These are phyloP conservation scores for Darevskia nairensis DNA, from an alignment of 2,797 vertebrate species.

Conservation along the genomic window DNA sequence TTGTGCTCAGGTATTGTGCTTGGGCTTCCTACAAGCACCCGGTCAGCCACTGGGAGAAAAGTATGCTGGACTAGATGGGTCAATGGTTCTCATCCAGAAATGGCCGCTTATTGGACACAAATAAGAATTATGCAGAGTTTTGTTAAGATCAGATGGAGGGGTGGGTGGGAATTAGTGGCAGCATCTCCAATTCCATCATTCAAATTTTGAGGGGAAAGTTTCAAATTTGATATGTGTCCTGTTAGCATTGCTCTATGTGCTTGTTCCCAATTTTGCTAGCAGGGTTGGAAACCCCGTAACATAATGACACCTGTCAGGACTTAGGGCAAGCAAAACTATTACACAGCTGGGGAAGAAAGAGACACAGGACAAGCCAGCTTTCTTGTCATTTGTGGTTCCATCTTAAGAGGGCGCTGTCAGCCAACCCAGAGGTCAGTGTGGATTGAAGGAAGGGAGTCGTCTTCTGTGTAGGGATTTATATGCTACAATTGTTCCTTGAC, in stretches of 20 bases:
- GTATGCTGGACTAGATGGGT: too few relatives aligned
- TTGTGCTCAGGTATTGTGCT: too few relatives aligned
- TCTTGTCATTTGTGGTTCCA: neutral
- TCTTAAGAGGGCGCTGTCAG: conserved; percentile 24
- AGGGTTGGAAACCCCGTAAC: neutral
- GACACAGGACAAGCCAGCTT: neutral
- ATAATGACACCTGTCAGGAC: neutral
- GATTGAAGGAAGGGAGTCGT: neutral
- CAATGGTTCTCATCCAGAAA: too few relatives aligned
- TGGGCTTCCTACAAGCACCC: too few relatives aligned
- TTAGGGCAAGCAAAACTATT: neutral
- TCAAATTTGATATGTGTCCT: neutral
- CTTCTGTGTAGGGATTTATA: conserved; percentile 1
- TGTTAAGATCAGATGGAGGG: too few relatives aligned
- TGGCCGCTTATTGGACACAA: too few relatives aligned
- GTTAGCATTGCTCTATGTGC: neutral
- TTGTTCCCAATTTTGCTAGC: neutral
- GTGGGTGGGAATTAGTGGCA: too few relatives aligned
- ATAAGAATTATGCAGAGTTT: too few relatives aligned
- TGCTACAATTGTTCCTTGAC: neutral
- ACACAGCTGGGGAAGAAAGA: neutral
- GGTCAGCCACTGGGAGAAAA: too few relatives aligned
- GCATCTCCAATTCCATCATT: too few relatives aligned
- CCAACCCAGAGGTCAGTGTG: neutral
- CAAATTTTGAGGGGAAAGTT: too few relatives aligned